These are phyloP conservation scores for Melanotaenia maccullochi DNA, from an alignment of 2,797 vertebrate species.

Conservation along the genomic window DNA sequence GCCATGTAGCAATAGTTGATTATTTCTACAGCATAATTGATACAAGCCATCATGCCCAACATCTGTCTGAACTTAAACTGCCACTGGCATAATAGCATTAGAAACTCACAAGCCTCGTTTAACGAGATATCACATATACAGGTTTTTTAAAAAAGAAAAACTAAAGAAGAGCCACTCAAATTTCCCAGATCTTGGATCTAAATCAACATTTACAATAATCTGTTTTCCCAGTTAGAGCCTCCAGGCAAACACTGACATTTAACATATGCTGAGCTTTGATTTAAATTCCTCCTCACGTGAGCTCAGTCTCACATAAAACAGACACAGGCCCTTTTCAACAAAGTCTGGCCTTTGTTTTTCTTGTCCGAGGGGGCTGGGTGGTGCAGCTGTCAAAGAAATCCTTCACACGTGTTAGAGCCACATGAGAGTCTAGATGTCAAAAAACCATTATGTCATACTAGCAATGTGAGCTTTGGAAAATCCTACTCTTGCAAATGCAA, in stretches of 20 bases:
- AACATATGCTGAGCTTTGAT: conserved; percentile 44
- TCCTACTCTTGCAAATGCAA: conserved; percentile 45
- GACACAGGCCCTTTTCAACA: conserved; percentile 54
- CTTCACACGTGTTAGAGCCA: conserved; percentile 65
- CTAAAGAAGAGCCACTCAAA: conserved; percentile 11
- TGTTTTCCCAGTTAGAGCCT: conserved; percentile 31
- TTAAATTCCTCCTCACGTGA: conserved; percentile 51
- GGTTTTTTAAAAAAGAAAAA: conserved; percentile 33
- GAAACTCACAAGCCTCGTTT: conserved; percentile 27
- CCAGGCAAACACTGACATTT: conserved; percentile 43
- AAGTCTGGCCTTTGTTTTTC: conserved; percentile 58
- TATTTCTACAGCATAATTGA: conserved; percentile 2
- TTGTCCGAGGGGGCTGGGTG: conserved; percentile 32
- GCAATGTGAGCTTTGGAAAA: conserved; percentile 46
- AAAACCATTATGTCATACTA: conserved; percentile 43
- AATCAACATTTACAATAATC: conserved; percentile 48
- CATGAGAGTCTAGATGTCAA: conserved; percentile 61
- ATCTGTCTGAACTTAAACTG: conserved; percentile 61
- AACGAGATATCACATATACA: conserved; percentile 19
- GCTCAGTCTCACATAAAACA: conserved; percentile 49
- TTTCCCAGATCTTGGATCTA: conserved; percentile 35
- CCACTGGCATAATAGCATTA: conserved; percentile 25
- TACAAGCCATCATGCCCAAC: conserved; percentile 21
- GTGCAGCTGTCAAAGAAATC: conserved; percentile 61
- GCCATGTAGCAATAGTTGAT: conserved; percentile 8